Base-by-base conservation (phyloP, 64 coral and sea anemone species). In the Stylophora pistillata region DNA sequence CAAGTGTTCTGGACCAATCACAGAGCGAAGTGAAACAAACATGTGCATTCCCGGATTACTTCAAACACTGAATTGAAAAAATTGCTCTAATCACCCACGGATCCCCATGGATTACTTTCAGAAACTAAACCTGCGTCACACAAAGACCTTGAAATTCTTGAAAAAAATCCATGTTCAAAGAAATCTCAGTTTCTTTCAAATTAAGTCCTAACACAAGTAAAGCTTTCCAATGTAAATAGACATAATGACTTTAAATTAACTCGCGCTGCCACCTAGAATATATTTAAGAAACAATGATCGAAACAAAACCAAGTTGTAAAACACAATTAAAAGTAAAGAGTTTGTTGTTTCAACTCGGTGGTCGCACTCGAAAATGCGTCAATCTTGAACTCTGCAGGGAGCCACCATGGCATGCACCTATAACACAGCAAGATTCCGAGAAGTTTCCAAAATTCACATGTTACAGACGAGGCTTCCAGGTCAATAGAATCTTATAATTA, bases 291-390 rank as follows among this genome's bases (percentile, higher is more conserved):
- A 21, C 11, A 47, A 77, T 52, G 21, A 21, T 12, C 23, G 23
- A 56, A 53, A 78, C 75, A 55, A 78, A 78, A 57, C 75, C 13
- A 56, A 78, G 53, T 78, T 78, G 75, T 28, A 57, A 52, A 53
- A 26, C 26, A 84, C 62, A 70, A 84, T 54, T 16, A 69, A 76
- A 84, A 65, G 33, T 70, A 84, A 69, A 84, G 37, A 84, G 69
- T 84, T 33, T n/a, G 69, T 12, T 68, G 64, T 68, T 28, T n/a
- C 64, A 25, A n/a, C 1, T 68, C 2, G 26, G 26, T 68, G 26
- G 64, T 10, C 21, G 25, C 64, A 25, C 64, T 28, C 64, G n/a
- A 68, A 68, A 68, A 9, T n/a, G 5, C 15, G 17, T 16, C 4
- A n/a, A 68, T 26, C 1, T 12, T 21, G 12, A 7, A 68, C 64